These are phyloP conservation scores for Cottus gobio DNA, from an alignment of 2,113 vertebrate genomes.

Conservation along the genomic window DNA sequence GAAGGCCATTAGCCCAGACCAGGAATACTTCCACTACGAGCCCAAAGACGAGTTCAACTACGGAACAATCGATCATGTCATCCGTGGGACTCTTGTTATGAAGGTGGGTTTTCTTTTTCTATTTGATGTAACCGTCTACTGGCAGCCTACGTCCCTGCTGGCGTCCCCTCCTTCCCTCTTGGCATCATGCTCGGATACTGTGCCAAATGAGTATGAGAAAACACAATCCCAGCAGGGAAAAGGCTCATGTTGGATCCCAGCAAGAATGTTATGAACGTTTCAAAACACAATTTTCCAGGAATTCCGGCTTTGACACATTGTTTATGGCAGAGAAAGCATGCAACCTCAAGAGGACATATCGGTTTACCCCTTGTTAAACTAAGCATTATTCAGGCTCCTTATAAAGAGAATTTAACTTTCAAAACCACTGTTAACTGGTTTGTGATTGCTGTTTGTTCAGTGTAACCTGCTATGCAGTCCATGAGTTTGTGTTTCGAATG, in stretches of 20 bases:
- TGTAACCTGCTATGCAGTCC: conserved; percentile 39
- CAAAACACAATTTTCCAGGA: conserved; percentile 67
- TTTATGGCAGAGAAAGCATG: conserved; percentile 67
- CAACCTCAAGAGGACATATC: conserved; percentile 64
- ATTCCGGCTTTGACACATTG: conserved; percentile 64
- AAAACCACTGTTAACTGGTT: conserved; percentile 61
- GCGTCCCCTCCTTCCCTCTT: conserved; percentile 18
- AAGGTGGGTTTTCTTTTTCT: conserved; percentile 73
- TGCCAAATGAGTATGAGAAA: conserved; percentile 50
- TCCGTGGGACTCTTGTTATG: conserved; percentile 83
- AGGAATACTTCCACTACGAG: conserved; percentile 87
- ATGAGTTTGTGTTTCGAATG: conserved; percentile 41
- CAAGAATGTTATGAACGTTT: conserved; percentile 64
- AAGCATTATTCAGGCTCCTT: conserved; percentile 52
- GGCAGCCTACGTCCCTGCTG: conserved; percentile 23
- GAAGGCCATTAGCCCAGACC: conserved; percentile 88
- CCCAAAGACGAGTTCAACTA: conserved; percentile 86
- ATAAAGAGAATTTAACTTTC: conserved; percentile 66
- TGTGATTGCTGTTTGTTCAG: conserved; percentile 70
- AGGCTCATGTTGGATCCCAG: conserved; percentile 51
- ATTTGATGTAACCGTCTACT: conserved; percentile 22
- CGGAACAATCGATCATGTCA: conserved; percentile 83
- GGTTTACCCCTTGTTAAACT: conserved; percentile 60
- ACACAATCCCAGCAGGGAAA: conserved; percentile 46
- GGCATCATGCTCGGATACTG: conserved; percentile 37